A percentile compares a stretch with the other conserved stretches of the same genome.
phyloP scores from a whole-genome alignment of 2,888 invertebrate genomes.

The Chrysina gloriosa region DNA sequence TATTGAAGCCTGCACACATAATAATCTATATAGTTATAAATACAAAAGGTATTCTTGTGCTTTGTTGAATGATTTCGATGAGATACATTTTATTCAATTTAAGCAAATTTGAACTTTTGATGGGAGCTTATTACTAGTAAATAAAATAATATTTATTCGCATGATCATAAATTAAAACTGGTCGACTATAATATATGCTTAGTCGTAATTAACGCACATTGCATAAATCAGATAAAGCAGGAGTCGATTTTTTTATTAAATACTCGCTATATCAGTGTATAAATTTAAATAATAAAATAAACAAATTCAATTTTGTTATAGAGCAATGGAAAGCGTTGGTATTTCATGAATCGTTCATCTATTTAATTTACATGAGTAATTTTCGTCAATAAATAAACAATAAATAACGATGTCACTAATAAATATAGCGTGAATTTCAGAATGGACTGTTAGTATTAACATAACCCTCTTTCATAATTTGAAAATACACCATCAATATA shows the following conservation, averaged over 20 bases:
- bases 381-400: constrained; percentile 27
- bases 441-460: constrained; percentile 38
- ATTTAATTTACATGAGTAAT: constrained; percentile 31
- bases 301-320: constrained; percentile 9
- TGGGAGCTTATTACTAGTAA: too few species aligned
- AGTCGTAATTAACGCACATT: not conserved
- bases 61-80: too few species aligned
- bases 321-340: not conserved
- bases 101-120: too few species aligned
- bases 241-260: not conserved
- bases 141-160: too few species aligned
- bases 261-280: not conserved
- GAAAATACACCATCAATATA: constrained; percentile 40
- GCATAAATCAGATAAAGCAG: not conserved
- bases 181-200: too few species aligned
- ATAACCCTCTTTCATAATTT: constrained; percentile 40
- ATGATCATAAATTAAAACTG: too few species aligned
- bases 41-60: too few species aligned
- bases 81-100: too few species aligned
- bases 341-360: not conserved
- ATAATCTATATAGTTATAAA: too few species aligned
- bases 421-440: constrained; percentile 30
- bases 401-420: constrained; percentile 22
- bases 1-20: too few species aligned
- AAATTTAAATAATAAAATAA: constrained; percentile 28